Conservation (phyloP, 2,888 invertebrate genomes). For the Agrochola litura region DNA sequence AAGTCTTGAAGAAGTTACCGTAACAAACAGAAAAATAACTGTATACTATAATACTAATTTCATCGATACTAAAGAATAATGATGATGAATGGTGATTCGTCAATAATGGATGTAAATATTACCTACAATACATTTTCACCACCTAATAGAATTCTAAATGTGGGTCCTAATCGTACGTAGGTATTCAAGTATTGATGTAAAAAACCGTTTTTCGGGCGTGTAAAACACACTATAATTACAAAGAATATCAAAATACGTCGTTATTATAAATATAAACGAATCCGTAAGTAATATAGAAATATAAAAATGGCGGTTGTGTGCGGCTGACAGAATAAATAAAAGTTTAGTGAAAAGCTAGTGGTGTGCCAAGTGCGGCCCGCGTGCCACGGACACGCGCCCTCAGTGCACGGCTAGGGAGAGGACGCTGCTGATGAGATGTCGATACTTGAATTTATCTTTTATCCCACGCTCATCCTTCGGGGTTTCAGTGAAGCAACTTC, state of each 20-base stretch:
- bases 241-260: constrained; percentile 29
- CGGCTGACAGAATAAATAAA: constrained; percentile 88
- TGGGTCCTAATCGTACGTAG: no score
- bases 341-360: constrained; percentile 85
- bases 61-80: no score
- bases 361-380: constrained; percentile 82
- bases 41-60: no score
- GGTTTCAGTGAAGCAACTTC: background rate
- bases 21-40: no score
- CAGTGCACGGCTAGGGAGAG: constrained; percentile 68
- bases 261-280: constrained; percentile 34
- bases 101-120: no score
- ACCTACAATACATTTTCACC: no score
- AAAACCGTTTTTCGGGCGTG: no score
- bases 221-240: constrained; percentile 15
- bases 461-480: background rate
- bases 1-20: no score
- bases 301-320: constrained; percentile 78
- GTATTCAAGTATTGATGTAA: no score
- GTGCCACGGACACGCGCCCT: constrained; percentile 81
- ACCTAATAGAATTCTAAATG: no score
- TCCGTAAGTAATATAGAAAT: constrained; percentile 67
- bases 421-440: constrained; percentile 39
- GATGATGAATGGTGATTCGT: no score
- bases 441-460: constrained; percentile 6